A percentile compares a stretch with the other conserved stretches of the same genome.
Conservation (phyloP, 2,113 vertebrate genomes). For the Oncorhynchus kisutch region DNA sequence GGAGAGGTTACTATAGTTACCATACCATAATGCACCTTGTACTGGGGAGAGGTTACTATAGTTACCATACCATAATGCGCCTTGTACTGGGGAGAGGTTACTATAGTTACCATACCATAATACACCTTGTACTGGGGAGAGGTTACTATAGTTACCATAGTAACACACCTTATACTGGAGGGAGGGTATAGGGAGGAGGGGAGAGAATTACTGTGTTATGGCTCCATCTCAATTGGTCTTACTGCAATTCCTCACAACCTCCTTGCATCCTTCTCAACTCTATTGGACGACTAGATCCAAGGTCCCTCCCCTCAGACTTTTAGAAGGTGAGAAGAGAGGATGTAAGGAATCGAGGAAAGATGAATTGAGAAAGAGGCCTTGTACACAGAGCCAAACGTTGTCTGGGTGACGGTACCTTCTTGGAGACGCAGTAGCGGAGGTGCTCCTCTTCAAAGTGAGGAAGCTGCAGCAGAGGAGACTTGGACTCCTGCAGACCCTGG, state of each 20-base stretch:
- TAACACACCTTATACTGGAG: no score
- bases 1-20: no score
- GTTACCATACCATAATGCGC: no score
- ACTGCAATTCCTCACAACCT: neutral
- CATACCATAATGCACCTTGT: no score
- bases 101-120: no score
- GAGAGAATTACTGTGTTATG: neutral
- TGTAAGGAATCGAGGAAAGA: neutral
- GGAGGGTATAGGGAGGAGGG: neutral
- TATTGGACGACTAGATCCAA: no score
- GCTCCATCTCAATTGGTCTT: neutral
- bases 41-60: neutral
- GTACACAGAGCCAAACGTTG: neutral
- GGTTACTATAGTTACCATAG: conserved; percentile 38
- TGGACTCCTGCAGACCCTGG: conserved; percentile 94
- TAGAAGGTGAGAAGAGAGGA: neutral
- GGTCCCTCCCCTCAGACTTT: no score
- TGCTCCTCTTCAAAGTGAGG: conserved; percentile 97
- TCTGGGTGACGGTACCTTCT: conserved; percentile 66
- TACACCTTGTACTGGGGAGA: no score
- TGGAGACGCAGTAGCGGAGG: conserved; percentile 83
- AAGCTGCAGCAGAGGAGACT: conserved; percentile 92
- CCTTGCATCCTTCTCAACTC: no score
- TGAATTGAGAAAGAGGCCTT: neutral
- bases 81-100: neutral